Percentiles rank a stretch among this genome's conserved stretches.
These are phyloP conservation scores for Bettongia penicillata DNA, from an alignment of 2,113 vertebrate species.

Conservation along the genomic window DNA sequence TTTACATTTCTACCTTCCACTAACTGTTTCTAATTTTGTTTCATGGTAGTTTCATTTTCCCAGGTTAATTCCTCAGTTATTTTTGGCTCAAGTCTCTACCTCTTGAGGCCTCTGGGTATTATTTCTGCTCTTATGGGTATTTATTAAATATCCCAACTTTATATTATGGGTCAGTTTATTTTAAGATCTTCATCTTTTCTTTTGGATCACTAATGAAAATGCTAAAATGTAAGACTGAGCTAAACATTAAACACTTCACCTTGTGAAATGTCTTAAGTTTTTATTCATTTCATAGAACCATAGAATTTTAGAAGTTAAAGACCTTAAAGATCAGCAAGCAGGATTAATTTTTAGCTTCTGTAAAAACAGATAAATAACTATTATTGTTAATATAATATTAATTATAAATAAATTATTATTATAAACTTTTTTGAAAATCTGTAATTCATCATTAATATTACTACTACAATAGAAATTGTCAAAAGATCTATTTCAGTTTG, in stretches of 20 bases:
- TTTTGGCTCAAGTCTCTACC: not conserved
- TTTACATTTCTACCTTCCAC: not conserved
- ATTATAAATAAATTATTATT: no score
- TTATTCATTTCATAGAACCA: slow-evolving; percentile 3
- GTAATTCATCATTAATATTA: slow-evolving; percentile 25
- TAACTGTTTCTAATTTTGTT: not conserved
- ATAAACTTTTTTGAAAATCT: not conserved
- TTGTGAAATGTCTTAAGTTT: not conserved
- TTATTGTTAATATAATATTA: no score
- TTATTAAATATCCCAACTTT: not conserved
- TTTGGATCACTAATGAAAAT: not conserved
- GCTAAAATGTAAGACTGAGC: not conserved
- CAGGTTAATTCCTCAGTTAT: not conserved
- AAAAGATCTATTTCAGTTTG: slow-evolving; percentile 4
- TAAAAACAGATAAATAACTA: not conserved
- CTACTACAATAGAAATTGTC: not conserved
- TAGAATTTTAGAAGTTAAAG: not conserved
- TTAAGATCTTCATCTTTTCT: not conserved
- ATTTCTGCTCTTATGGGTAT: not conserved
- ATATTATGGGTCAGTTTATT: not conserved
- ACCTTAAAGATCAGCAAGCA: slow-evolving; percentile 7
- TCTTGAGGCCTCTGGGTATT: not conserved
- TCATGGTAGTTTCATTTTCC: not conserved
- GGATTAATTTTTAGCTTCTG: not conserved
- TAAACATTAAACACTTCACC: not conserved